Base-by-base conservation (phyloP, 2,113 vertebrate genomes). In the Sebastes schlegelii region DNA sequence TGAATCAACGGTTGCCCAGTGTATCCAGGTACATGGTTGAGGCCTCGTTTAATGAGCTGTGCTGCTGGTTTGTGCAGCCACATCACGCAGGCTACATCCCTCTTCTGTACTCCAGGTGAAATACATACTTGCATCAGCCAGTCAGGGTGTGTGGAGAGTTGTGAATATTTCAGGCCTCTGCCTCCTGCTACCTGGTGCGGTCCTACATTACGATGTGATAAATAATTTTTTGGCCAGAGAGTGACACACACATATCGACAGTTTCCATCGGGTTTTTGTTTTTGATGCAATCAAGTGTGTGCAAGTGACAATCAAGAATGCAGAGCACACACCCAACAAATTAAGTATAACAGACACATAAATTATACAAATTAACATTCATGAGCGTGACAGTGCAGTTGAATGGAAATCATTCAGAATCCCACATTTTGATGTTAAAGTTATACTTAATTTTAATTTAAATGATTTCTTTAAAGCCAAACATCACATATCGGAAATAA, bases 131-230 rank as follows among this genome's bases (percentile, higher is more conserved):
- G 68, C 76, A 84, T 89, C 79, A 62, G 46, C 70, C 79, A 79
- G 48, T 84, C 46, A 19, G 65, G 45, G 19, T 46, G 54, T 82
- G 80, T 66, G 72, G 12, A 73, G 65, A 65, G 51, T 64, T 70
- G 79, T 89, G 48, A 87, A 91, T 89, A 79, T 87, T 85, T 91
- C 79, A 88, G 57, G 66, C 46, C 77, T 81, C 73, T 89, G 45
- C 82, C 52, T 80, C 74, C 77, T 85, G 71, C 69, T 76, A 79
- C 83, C 45, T 19, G n/a, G 10, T 66, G 77, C 77, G 61, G 49
- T 73, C 48, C 64, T 54, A 88, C 84, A 86, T 83, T 62, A 71
- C 21, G 48, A 78, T 19, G 63, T 69, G 73, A 62, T 75, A 77
- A 76, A 88, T 74, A 16, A 79, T 77, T 82, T 88, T 80, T 90